phyloP scores from a whole-genome alignment of 2,113 vertebrate species.

The Aleadryas rufinucha region DNA sequence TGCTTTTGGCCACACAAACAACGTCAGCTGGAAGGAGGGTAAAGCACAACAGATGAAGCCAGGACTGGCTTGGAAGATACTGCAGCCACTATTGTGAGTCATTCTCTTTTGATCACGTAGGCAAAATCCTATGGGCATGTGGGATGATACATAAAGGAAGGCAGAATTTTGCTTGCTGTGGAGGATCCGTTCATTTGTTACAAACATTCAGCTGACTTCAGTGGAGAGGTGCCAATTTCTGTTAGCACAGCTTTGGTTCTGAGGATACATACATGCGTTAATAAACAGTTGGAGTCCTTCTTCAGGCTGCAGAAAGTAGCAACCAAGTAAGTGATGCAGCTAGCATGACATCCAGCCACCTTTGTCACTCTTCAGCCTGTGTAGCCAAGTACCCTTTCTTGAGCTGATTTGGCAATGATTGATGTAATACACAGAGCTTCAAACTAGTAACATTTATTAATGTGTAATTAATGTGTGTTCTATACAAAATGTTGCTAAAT shows the following conservation, averaged over 20 bases:
- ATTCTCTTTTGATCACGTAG: background rate
- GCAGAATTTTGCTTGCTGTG: conserved; percentile 37
- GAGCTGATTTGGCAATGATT: background rate
- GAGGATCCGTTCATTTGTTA: conserved; percentile 46
- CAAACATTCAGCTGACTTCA: conserved; percentile 33
- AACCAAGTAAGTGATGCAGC: background rate
- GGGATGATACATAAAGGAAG: conserved; percentile 39
- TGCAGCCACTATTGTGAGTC: conserved; percentile 5
- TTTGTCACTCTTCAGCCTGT: background rate
- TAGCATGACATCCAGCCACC: background rate
- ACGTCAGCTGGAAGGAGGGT: background rate
- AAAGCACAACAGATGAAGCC: background rate
- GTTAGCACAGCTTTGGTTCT: background rate
- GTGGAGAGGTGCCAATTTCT: conserved; percentile 12
- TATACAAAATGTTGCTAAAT: background rate
- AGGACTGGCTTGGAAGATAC: background rate
- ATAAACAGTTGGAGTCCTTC: background rate
- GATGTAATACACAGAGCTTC: background rate
- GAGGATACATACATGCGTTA: background rate
- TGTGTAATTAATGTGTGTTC: background rate
- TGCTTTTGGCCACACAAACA: background rate
- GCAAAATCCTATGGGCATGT: conserved; percentile 40
- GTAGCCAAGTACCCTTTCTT: background rate
- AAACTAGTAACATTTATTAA: background rate
- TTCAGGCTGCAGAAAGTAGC: background rate